A percentile compares a stretch with the other conserved stretches of the same genome.
Evolutionary conservation across 2,797 vertebrate genomes (phyloP).

Genomic region (Cossypha heuglini): DNA sequence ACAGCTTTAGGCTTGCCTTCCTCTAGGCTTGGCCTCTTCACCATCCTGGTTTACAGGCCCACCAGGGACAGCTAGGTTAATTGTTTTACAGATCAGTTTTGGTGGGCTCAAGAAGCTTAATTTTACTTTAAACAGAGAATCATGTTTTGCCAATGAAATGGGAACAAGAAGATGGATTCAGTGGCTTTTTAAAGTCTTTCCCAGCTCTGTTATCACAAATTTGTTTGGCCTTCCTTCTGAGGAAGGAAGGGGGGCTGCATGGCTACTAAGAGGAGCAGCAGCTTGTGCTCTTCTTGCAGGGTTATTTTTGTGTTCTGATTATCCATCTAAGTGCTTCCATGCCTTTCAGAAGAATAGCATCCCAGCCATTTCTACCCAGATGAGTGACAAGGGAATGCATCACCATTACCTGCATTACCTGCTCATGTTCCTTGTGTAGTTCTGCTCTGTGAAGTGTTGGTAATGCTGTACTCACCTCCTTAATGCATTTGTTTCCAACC

Average conservation of each 20-base stretch:
- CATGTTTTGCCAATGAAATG: not conserved
- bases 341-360: not conserved
- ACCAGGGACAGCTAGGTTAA: not conserved
- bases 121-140: not conserved
- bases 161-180: not conserved
- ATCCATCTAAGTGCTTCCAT: not conserved
- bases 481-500: not conserved
- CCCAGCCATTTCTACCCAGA: not conserved
- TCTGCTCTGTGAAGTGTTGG: conserved; percentile 5
- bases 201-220: not conserved
- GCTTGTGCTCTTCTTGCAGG: not conserved
- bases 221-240: not conserved
- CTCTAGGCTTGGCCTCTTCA: not conserved
- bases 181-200: not conserved
- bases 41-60: not conserved
- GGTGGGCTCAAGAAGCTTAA: not conserved
- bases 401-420: conserved; percentile 10
- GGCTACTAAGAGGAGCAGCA: not conserved
- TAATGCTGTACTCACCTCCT: not conserved
- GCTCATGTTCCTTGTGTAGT: not conserved
- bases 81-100: not conserved
- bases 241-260: not conserved
- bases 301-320: not conserved
- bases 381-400: not conserved
- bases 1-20: not conserved